phyloP scores from a whole-genome alignment of 2,888 invertebrate genomes.

The Lordiphosa andalusiaca region DNA sequence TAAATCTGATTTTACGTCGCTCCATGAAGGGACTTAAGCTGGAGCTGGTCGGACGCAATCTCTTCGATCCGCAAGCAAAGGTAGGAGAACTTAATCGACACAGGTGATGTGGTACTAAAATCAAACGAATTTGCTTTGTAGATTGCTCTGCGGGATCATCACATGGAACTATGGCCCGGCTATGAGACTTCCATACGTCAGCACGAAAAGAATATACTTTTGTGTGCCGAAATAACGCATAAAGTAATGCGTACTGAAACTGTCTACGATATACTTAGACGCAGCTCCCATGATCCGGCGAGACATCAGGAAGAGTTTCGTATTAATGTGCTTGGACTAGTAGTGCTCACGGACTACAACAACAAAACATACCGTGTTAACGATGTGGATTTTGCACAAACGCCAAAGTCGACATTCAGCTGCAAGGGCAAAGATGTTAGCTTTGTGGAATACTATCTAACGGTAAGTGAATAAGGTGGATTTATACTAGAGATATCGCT shows the following conservation, averaged over 20 bases:
- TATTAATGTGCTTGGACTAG: slow-evolving; percentile 81
- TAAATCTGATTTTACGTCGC: slow-evolving; percentile 88
- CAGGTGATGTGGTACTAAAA: not conserved
- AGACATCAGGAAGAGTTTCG: slow-evolving; percentile 83
- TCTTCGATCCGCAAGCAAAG: slow-evolving; percentile 85
- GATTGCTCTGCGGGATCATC: slow-evolving; percentile 84
- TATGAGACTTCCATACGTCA: slow-evolving; percentile 91
- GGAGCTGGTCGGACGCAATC: slow-evolving; percentile 87
- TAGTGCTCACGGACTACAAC: slow-evolving; percentile 89
- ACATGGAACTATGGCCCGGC: slow-evolving; percentile 91
- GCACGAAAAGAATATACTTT: slow-evolving; percentile 87
- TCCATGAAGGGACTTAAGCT: slow-evolving; percentile 83
- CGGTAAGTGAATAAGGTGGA: slow-evolving; percentile 77
- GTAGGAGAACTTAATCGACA: slow-evolving; percentile 77
- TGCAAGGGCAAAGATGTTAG: slow-evolving; percentile 83
- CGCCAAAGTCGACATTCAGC: slow-evolving; percentile 84
- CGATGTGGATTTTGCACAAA: slow-evolving; percentile 85
- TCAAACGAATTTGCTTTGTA: slow-evolving; percentile 13
- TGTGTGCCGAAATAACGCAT: slow-evolving; percentile 90
- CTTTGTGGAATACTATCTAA: slow-evolving; percentile 85
- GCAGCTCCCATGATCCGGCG: slow-evolving; percentile 81
- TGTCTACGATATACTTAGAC: slow-evolving; percentile 84
- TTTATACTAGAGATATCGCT: too few relatives aligned
- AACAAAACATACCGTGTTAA: slow-evolving; percentile 84
- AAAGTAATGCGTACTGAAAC: slow-evolving; percentile 92